Evolutionary conservation across 30 jellyfish, hydroid and myxozoan genomes (phyloP).

Genomic region (Catostylus mosaicus): DNA sequence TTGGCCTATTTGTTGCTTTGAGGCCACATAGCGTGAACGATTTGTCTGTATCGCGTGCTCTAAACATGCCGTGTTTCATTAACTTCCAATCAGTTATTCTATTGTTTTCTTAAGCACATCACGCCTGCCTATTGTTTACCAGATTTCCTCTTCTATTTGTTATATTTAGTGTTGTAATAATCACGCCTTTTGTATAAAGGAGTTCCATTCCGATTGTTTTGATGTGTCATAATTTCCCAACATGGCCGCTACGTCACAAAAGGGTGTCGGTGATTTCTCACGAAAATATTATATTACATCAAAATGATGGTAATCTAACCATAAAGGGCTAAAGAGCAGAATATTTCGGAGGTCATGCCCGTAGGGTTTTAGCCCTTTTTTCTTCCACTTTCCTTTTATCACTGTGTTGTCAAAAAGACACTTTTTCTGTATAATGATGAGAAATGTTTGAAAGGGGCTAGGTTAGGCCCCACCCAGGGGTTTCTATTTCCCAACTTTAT

Average conservation of each 20-base stretch:
- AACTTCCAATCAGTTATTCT: background rate
- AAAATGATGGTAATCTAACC: background rate
- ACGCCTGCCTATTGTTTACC: background rate
- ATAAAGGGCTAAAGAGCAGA: background rate
- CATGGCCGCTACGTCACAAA: background rate
- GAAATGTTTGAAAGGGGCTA: too few species aligned
- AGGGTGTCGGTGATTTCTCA: conserved; percentile 10
- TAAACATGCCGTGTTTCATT: background rate
- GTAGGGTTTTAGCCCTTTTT: too few species aligned
- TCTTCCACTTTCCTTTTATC: too few species aligned
- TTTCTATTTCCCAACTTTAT: too few species aligned
- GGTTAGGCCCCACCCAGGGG: too few species aligned
- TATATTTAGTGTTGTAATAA: background rate
- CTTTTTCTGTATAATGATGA: too few species aligned
- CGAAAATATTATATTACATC: background rate
- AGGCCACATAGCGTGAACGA: too few species aligned
- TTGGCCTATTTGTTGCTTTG: too few species aligned
- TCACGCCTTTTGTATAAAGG: background rate
- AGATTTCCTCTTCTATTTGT: background rate
- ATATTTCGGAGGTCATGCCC: too few species aligned
- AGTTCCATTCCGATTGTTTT: background rate
- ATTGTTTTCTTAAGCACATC: too few species aligned
- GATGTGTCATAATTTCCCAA: background rate
- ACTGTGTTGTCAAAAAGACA: too few species aligned
- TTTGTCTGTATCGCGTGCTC: background rate